Percentiles rank a stretch among this genome's conserved stretches.
Conservation (phyloP, 2,113 vertebrate genomes). For the Pitta sordida region DNA sequence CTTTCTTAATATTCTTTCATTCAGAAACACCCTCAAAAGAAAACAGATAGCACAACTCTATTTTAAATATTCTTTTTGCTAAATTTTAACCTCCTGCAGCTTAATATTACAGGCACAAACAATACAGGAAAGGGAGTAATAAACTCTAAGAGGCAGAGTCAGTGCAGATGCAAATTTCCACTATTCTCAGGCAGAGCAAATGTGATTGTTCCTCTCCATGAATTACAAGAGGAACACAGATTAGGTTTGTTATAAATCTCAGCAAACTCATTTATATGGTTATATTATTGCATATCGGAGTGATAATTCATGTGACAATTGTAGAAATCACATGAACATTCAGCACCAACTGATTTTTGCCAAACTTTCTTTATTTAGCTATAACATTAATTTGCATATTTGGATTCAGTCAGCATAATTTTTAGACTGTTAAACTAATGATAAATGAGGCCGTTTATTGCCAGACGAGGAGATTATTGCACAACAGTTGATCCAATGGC, state of each 20-base stretch:
- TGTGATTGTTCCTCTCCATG: constrained; percentile 43
- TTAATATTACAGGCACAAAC: constrained; percentile 2
- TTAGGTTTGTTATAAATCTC: constrained; percentile 46
- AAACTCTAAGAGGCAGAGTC: constrained; percentile 30
- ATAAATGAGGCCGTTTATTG: constrained; percentile 21
- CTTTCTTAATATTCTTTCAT: background rate
- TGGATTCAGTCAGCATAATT: background rate
- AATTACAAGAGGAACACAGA: constrained; percentile 37
- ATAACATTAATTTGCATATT: background rate
- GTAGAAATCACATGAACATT: background rate
- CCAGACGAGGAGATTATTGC: background rate
- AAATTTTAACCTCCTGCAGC: background rate
- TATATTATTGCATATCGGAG: background rate
- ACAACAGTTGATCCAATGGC: background rate
- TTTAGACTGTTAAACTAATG: background rate
- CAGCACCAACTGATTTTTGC: background rate
- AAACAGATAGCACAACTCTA: background rate
- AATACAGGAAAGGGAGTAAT: background rate
- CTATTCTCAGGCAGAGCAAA: background rate
- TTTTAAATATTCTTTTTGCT: background rate
- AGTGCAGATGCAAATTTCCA: constrained; percentile 20
- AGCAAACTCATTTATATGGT: constrained; percentile 23
- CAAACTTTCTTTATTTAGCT: constrained; percentile 11
- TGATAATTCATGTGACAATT: constrained; percentile 20
- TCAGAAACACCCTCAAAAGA: background rate